Evolutionary conservation across 1,140 invertebrate genomes (phyloP).

Genomic region (Drosophila nannoptera): DNA sequence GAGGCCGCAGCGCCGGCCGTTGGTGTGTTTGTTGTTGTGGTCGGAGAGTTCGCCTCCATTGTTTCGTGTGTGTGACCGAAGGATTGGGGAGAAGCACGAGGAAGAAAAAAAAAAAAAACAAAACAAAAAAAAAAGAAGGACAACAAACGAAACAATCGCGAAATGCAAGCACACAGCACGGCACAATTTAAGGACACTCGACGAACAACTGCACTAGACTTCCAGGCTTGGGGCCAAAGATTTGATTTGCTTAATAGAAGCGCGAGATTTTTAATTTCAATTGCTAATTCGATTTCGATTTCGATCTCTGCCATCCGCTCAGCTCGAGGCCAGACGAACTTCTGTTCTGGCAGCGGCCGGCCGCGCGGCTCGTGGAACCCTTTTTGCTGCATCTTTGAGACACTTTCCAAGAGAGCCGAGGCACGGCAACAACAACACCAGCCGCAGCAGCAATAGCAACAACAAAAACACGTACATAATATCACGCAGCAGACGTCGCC

Average conservation of each 20-base stretch:
- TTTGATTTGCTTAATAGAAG: not conserved
- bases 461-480: conserved; percentile 56
- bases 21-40: conserved; percentile 23
- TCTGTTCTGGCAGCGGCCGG: conserved; percentile 50
- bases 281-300: conserved; percentile 3
- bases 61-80: conserved; percentile 15
- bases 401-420: conserved; percentile 32
- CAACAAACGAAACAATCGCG: conserved; percentile 62
- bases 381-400: conserved; percentile 52
- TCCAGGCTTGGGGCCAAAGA: not conserved
- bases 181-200: conserved; percentile 26
- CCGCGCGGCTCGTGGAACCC: conserved; percentile 59
- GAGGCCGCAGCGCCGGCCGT: conserved; percentile 12
- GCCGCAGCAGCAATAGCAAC: too few species aligned
- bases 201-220: conserved; percentile 38
- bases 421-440: not conserved
- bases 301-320: conserved; percentile 66
- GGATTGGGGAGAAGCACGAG: conserved; percentile 24
- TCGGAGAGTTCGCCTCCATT: conserved; percentile 61
- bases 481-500: conserved; percentile 53
- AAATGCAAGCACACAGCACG: conserved; percentile 25
- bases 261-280: too few species aligned
- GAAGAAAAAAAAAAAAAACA: conserved; percentile 34
- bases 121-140: conserved; percentile 47
- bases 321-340: conserved; percentile 76